Evolutionary conservation across 2,888 invertebrate genomes (phyloP).

Genomic region (Pemphredon lugubris): DNA sequence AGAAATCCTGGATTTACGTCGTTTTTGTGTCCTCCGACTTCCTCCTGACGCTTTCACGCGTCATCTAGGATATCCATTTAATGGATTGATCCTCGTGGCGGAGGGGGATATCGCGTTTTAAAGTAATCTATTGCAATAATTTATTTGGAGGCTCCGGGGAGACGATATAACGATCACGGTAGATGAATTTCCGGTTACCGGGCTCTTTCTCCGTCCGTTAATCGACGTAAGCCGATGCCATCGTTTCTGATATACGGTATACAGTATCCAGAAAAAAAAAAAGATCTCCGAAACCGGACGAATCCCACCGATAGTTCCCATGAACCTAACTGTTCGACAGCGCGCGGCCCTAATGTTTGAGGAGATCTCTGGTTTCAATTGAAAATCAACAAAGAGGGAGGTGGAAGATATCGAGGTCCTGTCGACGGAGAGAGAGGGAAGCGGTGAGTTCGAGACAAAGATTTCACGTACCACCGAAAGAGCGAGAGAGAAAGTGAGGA

Average conservation of each 20-base stretch:
- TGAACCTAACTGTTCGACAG: constrained; percentile 75
- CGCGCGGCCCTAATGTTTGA: constrained; percentile 74
- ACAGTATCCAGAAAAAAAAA: constrained; percentile 21
- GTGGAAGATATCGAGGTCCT: constrained; percentile 47
- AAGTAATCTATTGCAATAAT: neutral
- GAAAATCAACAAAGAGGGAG: constrained; percentile 76
- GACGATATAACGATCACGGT: neutral
- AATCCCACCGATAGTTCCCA: constrained; percentile 70
- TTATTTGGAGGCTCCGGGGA: neutral
- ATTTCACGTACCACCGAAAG: constrained; percentile 35
- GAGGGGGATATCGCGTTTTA: neutral
- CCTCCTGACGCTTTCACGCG: neutral
- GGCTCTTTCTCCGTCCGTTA: constrained; percentile 24
- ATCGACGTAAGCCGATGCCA: constrained; percentile 30
- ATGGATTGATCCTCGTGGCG: neutral
- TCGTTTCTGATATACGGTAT: constrained; percentile 5
- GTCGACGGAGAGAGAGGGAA: constrained; percentile 47
- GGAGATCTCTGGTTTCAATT: constrained; percentile 80
- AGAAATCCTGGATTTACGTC: constrained; percentile 2
- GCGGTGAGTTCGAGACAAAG: constrained; percentile 49
- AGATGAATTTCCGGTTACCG: constrained; percentile 13
- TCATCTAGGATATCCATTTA: too few species aligned
- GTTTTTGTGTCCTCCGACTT: neutral
- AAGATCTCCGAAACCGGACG: constrained; percentile 49
- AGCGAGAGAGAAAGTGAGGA: constrained; percentile 5